A percentile compares a stretch with the other conserved stretches of the same genome.
Conservation (phyloP, 2,113 vertebrate species). For the Thinocorus orbignyianus region DNA sequence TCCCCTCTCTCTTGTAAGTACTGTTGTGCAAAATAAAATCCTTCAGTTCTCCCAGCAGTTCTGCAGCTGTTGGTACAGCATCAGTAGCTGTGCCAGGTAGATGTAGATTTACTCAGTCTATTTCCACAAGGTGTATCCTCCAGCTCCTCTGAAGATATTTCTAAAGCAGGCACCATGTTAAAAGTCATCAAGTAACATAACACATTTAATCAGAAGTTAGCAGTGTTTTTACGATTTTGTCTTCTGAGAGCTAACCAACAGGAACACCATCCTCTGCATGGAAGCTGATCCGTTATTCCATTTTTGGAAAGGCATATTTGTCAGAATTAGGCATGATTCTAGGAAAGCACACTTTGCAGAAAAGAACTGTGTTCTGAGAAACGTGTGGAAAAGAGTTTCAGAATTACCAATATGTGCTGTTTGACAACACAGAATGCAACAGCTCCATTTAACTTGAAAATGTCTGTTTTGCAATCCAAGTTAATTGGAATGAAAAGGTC, state of each 20-base stretch:
- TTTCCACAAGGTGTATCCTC: neutral
- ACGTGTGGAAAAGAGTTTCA: neutral
- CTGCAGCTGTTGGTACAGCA: neutral
- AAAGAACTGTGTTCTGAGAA: neutral
- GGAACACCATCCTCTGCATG: neutral
- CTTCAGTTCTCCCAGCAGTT: neutral
- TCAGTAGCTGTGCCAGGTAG: neutral
- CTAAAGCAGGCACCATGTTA: neutral
- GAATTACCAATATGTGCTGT: neutral
- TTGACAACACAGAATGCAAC: constrained; percentile 4
- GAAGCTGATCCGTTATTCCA: neutral
- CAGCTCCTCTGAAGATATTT: neutral
- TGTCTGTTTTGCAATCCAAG: neutral
- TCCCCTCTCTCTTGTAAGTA: neutral
- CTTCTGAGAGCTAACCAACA: neutral
- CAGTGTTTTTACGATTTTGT: neutral
- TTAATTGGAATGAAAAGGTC: constrained; percentile 41
- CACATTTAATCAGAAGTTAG: neutral
- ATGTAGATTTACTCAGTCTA: neutral
- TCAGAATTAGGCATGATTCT: neutral
- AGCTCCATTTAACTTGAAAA: neutral
- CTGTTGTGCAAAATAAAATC: neutral
- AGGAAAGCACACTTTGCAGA: neutral
- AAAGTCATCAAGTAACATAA: neutral
- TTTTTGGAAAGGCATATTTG: neutral